Evolutionary conservation across 2,113 vertebrate genomes (phyloP).

Genomic region (Daphoenositta chrysoptera): DNA sequence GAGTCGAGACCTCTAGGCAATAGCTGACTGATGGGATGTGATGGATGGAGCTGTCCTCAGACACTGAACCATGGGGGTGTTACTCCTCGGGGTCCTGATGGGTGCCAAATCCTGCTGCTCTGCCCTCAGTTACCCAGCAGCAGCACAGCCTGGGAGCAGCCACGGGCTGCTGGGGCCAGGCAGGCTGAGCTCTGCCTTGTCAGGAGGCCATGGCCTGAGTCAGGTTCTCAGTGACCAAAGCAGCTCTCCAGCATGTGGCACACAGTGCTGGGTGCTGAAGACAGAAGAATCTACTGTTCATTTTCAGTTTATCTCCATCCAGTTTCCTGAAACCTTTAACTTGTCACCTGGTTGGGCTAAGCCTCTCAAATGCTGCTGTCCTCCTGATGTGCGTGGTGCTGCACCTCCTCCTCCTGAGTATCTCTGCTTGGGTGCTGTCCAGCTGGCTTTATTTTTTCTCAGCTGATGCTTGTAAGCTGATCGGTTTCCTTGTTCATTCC

Average conservation of each 20-base stretch:
- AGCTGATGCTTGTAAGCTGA: background rate
- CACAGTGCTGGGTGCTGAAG: background rate
- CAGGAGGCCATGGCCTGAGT: background rate
- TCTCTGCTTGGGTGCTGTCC: background rate
- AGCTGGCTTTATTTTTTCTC: background rate
- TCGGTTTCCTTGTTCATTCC: background rate
- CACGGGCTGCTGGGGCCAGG: fast-evolving
- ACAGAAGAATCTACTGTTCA: background rate
- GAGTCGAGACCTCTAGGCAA: background rate
- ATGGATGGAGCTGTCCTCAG: background rate
- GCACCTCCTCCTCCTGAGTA: background rate
- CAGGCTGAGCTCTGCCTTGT: background rate
- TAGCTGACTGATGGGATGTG: background rate
- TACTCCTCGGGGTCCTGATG: background rate
- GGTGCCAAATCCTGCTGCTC: background rate
- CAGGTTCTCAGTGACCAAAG: background rate
- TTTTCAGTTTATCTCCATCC: background rate
- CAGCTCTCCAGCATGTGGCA: background rate
- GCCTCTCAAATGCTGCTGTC: background rate
- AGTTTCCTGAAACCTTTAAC: background rate
- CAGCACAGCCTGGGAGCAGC: fast-evolving
- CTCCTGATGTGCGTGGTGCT: background rate
- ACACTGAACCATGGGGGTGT: background rate
- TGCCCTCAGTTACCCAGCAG: background rate
- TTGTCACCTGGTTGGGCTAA: background rate